Evolutionary conservation across 2,888 invertebrate genomes (phyloP).

Genomic region (Allacma fusca): DNA sequence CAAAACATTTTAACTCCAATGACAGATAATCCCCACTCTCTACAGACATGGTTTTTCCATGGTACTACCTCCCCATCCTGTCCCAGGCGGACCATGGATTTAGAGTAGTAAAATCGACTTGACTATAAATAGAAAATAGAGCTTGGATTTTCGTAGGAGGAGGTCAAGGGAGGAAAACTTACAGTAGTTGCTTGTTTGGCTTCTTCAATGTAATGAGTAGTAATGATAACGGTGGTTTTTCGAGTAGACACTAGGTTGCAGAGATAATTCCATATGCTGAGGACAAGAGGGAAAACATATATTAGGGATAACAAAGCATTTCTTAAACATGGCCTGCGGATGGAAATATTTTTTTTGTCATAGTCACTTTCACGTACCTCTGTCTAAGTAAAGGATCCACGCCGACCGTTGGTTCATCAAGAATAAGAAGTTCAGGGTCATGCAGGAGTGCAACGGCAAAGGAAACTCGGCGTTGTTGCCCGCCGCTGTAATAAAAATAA

Average conservation of each 20-base stretch:
- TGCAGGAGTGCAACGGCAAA: slow-evolving; percentile 92
- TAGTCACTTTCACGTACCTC: slow-evolving; percentile 69
- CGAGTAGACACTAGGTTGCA: slow-evolving; percentile 88
- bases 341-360: neutral
- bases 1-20: neutral
- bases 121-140: too few species aligned
- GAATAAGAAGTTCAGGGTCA: slow-evolving; percentile 87
- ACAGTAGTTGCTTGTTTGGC: slow-evolving; percentile 89
- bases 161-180: too few species aligned
- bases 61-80: too few species aligned
- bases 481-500: slow-evolving; percentile 72
- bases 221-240: slow-evolving; percentile 92
- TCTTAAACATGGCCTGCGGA: too few species aligned
- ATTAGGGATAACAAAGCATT: too few species aligned
- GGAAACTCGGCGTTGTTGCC: slow-evolving; percentile 89
- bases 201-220: slow-evolving; percentile 96
- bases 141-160: too few species aligned
- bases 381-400: slow-evolving; percentile 89
- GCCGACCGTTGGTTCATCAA: slow-evolving; percentile 93
- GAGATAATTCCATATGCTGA: slow-evolving; percentile 92
- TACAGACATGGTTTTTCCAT: too few species aligned
- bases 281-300: neutral
- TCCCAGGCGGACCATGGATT: too few species aligned
- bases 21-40: too few species aligned
- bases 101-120: too few species aligned